Base-by-base conservation (phyloP, 2,797 vertebrate genomes). In the Etheostoma perlongum region DNA sequence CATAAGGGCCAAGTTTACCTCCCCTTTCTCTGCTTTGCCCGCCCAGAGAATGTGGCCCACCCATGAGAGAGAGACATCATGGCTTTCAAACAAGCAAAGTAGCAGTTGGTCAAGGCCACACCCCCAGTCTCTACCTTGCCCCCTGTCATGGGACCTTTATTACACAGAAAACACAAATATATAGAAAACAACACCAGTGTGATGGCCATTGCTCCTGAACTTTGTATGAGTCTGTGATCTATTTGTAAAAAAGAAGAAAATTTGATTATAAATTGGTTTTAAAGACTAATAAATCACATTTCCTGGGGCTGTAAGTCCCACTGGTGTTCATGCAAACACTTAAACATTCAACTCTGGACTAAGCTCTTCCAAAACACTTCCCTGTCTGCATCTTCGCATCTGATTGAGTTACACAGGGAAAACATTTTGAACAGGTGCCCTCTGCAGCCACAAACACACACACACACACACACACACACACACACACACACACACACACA, bases 351-450 rank as follows among this genome's bases (percentile, higher is more conserved):
- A n/a, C 74, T 74, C 11, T 61, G 11, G 44, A 67, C 4, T 0
- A 71, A 68, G 33, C 33, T 79, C 65, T 54, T 78, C 54, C 55
- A 79, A 65, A 83, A 72, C 78, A 59, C 51, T 59, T 85, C 55
- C 54, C 72, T 67, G 65, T 76, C 79, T 72, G 65, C 60, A 63
- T 87, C 67, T 76, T 76, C 68, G 62, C 60, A 63, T 87, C 79
- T 79, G 91, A 90, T 88, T 88, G 84, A 91, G 88, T 92, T 91
- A 90, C 90, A 89, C 85, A 84, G 81, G 83, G 84, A 83, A 85
- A 81, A 82, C 81, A 81, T 90, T 92, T 89, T 86, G 87, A 91
- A 94, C 89, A 92, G 92, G 91, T 92, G 91, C 90, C 91, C 74
- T 57, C 78, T 57, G 23, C 65, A 66, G 9, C 1, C 75, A 23